phyloP scores from a whole-genome alignment of 1,140 invertebrate species.

The Lysiphlebus fabarum region DNA sequence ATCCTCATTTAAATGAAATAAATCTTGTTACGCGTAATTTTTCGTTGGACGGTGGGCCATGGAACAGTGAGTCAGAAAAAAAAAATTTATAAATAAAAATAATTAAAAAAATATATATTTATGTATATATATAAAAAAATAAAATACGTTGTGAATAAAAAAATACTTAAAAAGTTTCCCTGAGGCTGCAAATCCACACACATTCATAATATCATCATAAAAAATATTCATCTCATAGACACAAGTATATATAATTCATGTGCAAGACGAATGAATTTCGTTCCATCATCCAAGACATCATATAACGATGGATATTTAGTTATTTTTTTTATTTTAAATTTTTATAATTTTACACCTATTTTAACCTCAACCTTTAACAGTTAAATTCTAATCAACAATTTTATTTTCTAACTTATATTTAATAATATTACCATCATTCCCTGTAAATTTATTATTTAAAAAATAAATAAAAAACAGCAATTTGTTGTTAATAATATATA shows the following conservation, averaged over 20 bases:
- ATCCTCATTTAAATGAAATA: slow-evolving; percentile 51
- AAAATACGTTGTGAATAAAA: slow-evolving; percentile 6
- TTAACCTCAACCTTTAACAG: background rate
- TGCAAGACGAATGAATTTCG: slow-evolving; percentile 43
- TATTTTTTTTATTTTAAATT: background rate
- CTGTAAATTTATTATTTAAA: no score
- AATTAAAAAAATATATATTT: slow-evolving; percentile 7
- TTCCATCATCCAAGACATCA: slow-evolving; percentile 31
- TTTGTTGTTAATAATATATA: no score
- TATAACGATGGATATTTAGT: slow-evolving; percentile 16
- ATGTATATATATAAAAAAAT: background rate
- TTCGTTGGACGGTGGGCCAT: slow-evolving; percentile 32
- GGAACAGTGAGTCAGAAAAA: slow-evolving; percentile 31
- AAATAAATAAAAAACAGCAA: no score
- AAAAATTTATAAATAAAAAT: slow-evolving; percentile 4
- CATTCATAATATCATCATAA: slow-evolving; percentile 8
- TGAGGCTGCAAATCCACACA: no score
- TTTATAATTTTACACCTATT: background rate
- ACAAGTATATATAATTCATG: slow-evolving; percentile 28
- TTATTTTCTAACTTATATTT: slow-evolving; percentile 17
- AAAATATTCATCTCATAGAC: slow-evolving; percentile 31
- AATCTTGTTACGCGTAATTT: slow-evolving; percentile 49
- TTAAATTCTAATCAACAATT: slow-evolving; percentile 23
- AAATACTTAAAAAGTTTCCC: slow-evolving; percentile 4
- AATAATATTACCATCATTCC: slow-evolving; percentile 9